Evolutionary conservation across 2,888 invertebrate species (phyloP).

Genomic region (Dysmachus trigonus): DNA sequence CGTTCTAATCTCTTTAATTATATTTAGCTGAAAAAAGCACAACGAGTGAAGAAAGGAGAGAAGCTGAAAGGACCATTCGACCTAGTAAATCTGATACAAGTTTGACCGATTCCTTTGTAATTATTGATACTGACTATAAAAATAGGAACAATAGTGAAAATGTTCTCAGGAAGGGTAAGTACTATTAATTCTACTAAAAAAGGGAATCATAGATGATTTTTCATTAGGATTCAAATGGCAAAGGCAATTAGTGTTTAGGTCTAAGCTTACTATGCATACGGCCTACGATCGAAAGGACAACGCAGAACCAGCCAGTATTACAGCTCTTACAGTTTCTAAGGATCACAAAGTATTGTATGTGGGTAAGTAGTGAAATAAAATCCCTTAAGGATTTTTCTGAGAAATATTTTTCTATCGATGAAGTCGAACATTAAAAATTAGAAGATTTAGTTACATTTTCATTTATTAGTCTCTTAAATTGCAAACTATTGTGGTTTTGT

Average conservation of each 20-base stretch:
- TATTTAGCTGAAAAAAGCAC: constrained; percentile 54
- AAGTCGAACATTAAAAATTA: too few relatives aligned
- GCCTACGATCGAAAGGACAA: constrained; percentile 97
- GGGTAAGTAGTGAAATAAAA: constrained; percentile 56
- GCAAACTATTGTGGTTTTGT: too few relatives aligned
- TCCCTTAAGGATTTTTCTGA: background rate
- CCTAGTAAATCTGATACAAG: constrained; percentile 92
- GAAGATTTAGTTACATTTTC: too few relatives aligned
- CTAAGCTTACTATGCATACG: constrained; percentile 97
- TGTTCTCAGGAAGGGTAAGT: constrained; percentile 61
- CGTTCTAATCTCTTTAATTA: background rate
- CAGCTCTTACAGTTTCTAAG: constrained; percentile 91
- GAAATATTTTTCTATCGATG: too few relatives aligned
- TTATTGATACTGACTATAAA: constrained; percentile 69
- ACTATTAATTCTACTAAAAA: too few relatives aligned
- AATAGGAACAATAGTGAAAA: constrained; percentile 56
- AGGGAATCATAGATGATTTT: background rate
- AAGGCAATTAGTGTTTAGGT: constrained; percentile 89
- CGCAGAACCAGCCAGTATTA: constrained; percentile 95
- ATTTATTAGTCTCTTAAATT: too few relatives aligned
- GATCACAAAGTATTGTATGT: constrained; percentile 69
- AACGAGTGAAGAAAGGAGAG: constrained; percentile 61
- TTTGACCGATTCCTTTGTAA: constrained; percentile 88
- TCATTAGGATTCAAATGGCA: constrained; percentile 83
- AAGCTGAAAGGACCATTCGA: constrained; percentile 72